Base-by-base conservation (phyloP, 2,888 invertebrate species). In the Zaprionus bogoriensis region DNA sequence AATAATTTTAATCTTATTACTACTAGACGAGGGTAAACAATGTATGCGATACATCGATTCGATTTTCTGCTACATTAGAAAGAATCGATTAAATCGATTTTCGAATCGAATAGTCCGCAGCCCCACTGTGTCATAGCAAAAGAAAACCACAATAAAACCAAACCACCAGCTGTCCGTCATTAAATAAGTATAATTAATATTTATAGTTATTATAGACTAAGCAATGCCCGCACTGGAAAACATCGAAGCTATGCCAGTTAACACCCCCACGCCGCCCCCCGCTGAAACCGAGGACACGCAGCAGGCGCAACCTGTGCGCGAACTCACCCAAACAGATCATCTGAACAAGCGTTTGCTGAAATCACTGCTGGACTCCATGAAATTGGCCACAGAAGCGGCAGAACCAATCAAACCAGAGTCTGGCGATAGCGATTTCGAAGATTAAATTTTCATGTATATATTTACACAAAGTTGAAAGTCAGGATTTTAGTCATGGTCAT, bases 301-400 rank as follows among this genome's bases (percentile, higher is more conserved):
- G 0, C 69, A 81, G 28, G 51, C 64, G 1, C 64, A 57, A 10
- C 68, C 74, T 1, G 58, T 66, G 4, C 74, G 90, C 1, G 89
- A 89, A 74, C 22, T 87, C 23, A 90, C 89, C 2, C 90, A 90
- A 80, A 89, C 90, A 0, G 89, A 89, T 69, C 81, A 87, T 30
- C 72, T 89, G 1, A 89, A 89, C 28, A 87, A 88, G 44, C 82
- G 84, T 2, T 65, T 89, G 2, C 46, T 89, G 1, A 86, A 88
- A 55, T 88, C 90, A 4, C 73, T 89, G 27, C 58, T 90, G 6
- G 80, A 77, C 25, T 82, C 83, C 4, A 83, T 90, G 75, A 89
- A 89, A 52, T 62, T 69, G 7, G 41, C 55, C 22, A 54, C 48
- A 1, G 75, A 67, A 3, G 9, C 41, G 4, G 54, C 59, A 12